A percentile compares a stretch with the other conserved stretches of the same genome.
Evolutionary conservation across 2,797 vertebrate species (phyloP).

Genomic region (Enteromius viviparus): DNA sequence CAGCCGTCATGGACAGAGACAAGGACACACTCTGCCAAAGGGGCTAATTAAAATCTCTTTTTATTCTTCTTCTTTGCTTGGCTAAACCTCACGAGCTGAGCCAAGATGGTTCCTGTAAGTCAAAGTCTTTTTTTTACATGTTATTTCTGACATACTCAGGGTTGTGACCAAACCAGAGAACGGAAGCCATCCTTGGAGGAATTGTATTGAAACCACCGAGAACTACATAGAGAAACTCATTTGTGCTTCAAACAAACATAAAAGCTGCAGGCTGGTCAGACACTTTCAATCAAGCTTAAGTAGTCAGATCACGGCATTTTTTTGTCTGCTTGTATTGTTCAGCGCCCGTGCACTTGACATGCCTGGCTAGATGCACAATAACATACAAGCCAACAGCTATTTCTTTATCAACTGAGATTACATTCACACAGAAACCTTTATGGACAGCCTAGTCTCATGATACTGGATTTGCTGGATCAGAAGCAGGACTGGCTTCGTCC

Average conservation of each 20-base stretch:
- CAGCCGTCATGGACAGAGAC: conserved; percentile 35
- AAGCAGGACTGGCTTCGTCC: not conserved
- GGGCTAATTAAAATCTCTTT: conserved; percentile 37
- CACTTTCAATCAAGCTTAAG: not conserved
- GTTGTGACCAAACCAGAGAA: not conserved
- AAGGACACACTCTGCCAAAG: conserved; percentile 45
- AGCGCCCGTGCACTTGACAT: not conserved
- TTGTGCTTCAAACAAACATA: conserved; percentile 12
- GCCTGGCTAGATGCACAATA: not conserved
- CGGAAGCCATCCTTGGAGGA: conserved; percentile 4
- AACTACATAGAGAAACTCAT: not conserved
- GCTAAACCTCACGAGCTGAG: conserved; percentile 4
- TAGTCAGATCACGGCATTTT: not conserved
- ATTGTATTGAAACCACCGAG: not conserved
- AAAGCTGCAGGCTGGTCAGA: conserved; percentile 14
- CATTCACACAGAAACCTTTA: not conserved
- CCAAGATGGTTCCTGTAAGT: conserved; percentile 11
- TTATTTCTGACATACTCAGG: not conserved
- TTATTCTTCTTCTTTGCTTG: conserved; percentile 32
- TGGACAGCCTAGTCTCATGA: not conserved
- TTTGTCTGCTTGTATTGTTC: conserved; percentile 6
- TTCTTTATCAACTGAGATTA: not conserved
- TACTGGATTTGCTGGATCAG: not conserved
- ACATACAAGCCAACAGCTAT: not conserved
- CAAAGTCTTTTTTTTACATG: conserved; percentile 11